Evolutionary conservation across 37 sponge, comb jelly and placozoan species (phyloP).

Genomic region (Axinella damicornis): DNA sequence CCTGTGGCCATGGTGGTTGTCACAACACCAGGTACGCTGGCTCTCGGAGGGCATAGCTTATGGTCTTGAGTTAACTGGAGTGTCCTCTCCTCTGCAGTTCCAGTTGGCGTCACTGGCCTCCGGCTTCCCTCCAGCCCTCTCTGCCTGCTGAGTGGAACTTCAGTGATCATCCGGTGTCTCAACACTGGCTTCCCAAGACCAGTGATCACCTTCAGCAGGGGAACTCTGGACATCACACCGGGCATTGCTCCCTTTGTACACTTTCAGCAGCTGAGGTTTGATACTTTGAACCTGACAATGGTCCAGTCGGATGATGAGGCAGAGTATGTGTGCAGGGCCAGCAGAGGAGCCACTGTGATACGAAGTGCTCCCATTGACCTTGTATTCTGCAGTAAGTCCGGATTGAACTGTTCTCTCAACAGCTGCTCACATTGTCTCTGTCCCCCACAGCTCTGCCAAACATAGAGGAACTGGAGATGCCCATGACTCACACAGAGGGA

Average conservation of each 20-base stretch:
- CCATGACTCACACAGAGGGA: neutral
- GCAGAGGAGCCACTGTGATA: neutral
- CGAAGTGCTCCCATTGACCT: neutral
- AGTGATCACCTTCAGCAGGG: neutral
- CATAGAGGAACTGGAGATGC: neutral
- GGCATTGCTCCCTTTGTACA: neutral
- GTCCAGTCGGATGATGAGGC: neutral
- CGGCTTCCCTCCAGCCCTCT: neutral
- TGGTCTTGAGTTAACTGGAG: too few species aligned
- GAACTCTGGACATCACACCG: neutral
- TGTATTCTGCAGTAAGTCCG: constrained; percentile 16
- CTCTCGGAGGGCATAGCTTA: too few species aligned
- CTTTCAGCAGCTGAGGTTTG: constrained; percentile 4
- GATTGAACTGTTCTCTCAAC: too few species aligned
- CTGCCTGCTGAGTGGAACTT: constrained; percentile 11
- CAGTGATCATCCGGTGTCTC: constrained; percentile 35
- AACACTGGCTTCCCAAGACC: constrained; percentile 44
- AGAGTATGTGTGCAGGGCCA: neutral
- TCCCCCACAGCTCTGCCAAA: constrained; percentile 22
- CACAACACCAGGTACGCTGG: constrained; percentile 32
- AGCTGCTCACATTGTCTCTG: neutral
- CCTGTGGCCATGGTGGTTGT: neutral
- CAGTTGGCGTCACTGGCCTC: neutral
- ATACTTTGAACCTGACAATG: too few species aligned
- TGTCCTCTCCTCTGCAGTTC: neutral